Percentiles rank a stretch among this genome's conserved stretches.
phyloP scores from a whole-genome alignment of 1,140 invertebrate genomes.

The Lepidurus couesii region DNA sequence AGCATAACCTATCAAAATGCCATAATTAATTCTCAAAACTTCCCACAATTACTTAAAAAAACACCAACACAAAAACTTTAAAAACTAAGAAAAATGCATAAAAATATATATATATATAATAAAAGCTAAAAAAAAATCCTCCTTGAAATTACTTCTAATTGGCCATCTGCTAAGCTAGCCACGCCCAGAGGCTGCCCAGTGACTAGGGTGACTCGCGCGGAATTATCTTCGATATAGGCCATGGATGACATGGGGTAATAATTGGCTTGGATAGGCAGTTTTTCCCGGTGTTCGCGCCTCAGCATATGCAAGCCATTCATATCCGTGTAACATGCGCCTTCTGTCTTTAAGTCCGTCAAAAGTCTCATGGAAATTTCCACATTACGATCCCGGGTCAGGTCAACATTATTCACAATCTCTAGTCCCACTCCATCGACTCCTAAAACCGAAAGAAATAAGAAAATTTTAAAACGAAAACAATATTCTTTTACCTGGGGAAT shows the following conservation, averaged over 20 bases:
- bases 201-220: slow-evolving; percentile 65
- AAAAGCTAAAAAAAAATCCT: background rate
- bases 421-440: slow-evolving; percentile 60
- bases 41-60: background rate
- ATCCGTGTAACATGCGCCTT: slow-evolving; percentile 70
- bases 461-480: slow-evolving; percentile 16
- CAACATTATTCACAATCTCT: slow-evolving; percentile 67
- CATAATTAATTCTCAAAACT: too few relatives aligned
- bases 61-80: background rate
- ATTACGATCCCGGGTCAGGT: slow-evolving; percentile 69
- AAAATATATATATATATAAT: background rate
- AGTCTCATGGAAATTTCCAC: slow-evolving; percentile 84
- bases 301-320: slow-evolving; percentile 77
- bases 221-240: slow-evolving; percentile 79
- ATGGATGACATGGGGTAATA: slow-evolving; percentile 87
- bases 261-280: slow-evolving; percentile 90
- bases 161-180: slow-evolving; percentile 68
- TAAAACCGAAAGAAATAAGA: slow-evolving; percentile 40
- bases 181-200: slow-evolving; percentile 82
- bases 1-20: slow-evolving; percentile 77
- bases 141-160: slow-evolving; percentile 61
- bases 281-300: slow-evolving; percentile 70
- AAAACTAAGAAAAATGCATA: background rate
- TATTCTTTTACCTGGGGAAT: slow-evolving; percentile 50
- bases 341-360: slow-evolving; percentile 65